Conservation (phyloP, 2,113 vertebrate genomes). For the Seriola dumerili region DNA sequence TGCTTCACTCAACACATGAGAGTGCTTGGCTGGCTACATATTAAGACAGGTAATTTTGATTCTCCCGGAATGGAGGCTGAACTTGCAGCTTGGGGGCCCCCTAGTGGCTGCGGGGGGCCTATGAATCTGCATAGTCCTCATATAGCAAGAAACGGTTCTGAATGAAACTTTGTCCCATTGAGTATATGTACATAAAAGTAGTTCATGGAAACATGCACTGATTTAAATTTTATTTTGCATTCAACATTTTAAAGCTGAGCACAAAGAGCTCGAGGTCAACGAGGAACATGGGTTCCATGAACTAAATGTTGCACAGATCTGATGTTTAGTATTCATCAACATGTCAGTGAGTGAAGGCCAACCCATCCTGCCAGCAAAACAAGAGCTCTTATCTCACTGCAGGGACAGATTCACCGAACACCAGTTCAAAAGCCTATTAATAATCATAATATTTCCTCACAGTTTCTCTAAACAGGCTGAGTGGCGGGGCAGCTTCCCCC, state of each 20-base stretch:
- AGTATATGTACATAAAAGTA: not conserved
- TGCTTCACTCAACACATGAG: no score
- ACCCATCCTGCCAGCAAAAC: slow-evolving; percentile 22
- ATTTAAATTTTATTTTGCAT: not conserved
- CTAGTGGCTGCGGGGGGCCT: no score
- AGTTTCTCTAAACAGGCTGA: slow-evolving; percentile 46
- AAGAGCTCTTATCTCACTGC: slow-evolving; percentile 56
- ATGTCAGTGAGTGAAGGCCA: slow-evolving; percentile 27
- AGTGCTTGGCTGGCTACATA: no score
- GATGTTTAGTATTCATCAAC: slow-evolving; percentile 33
- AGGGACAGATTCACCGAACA: slow-evolving; percentile 44
- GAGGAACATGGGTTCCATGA: not conserved
- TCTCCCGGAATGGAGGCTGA: no score
- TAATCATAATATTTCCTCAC: slow-evolving; percentile 61
- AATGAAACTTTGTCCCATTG: not conserved
- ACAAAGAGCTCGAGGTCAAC: not conserved
- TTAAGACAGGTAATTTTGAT: no score
- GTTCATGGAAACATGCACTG: not conserved
- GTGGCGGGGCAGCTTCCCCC: slow-evolving; percentile 30
- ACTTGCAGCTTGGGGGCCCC: no score
- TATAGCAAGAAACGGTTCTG: no score
- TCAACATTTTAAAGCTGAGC: not conserved
- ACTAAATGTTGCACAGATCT: not conserved
- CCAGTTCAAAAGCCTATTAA: slow-evolving; percentile 57
- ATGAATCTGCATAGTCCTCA: no score